phyloP scores from a whole-genome alignment of 2,113 vertebrate genomes.

The Apteryx mantelli region DNA sequence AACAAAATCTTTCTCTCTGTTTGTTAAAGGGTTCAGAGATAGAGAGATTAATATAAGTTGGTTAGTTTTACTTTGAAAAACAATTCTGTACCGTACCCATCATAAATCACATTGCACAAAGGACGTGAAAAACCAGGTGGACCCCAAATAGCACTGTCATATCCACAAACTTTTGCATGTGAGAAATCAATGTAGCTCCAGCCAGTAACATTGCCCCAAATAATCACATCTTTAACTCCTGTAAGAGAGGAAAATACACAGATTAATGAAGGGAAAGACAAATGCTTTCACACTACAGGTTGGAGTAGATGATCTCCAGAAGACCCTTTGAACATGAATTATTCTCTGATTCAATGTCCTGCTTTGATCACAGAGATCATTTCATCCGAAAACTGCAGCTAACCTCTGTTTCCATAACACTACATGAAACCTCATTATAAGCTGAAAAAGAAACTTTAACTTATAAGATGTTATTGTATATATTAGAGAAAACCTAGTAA shows the following conservation, averaged over 20 bases:
- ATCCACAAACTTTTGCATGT: slow-evolving; percentile 82
- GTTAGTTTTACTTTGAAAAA: not conserved
- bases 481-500: not conserved
- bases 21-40: not conserved
- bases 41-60: not conserved
- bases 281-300: not conserved
- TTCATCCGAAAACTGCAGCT: not conserved
- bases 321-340: not conserved
- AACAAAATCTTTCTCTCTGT: not conserved
- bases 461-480: not conserved
- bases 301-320: not conserved
- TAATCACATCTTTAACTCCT: slow-evolving; percentile 88
- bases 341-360: not conserved
- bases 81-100: slow-evolving; percentile 77
- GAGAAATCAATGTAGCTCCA: slow-evolving; percentile 87
- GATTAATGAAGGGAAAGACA: not conserved
- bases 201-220: slow-evolving; percentile 93
- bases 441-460: not conserved
- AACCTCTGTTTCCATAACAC: not conserved
- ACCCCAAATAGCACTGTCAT: slow-evolving; percentile 82
- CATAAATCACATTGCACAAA: slow-evolving; percentile 79
- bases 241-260: slow-evolving; percentile 19
- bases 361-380: not conserved
- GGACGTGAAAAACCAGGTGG: slow-evolving; percentile 79
- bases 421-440: not conserved